Evolutionary conservation across 2,113 vertebrate genomes (phyloP).

Genomic region (Oceanites oceanicus): DNA sequence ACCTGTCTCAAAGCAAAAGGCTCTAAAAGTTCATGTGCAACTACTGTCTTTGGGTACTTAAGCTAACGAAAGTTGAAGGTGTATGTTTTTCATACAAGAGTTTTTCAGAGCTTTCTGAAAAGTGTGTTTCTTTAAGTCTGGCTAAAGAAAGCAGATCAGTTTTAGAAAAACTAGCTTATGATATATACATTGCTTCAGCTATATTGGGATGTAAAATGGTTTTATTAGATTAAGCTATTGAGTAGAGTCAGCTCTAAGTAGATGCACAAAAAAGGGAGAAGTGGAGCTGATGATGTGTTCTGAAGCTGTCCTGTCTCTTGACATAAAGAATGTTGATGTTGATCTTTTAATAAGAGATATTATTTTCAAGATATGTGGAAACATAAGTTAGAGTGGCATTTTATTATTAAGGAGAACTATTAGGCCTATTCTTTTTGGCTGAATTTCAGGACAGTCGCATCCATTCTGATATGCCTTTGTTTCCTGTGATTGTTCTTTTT

Average conservation of each 20-base stretch:
- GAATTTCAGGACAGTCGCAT: not conserved
- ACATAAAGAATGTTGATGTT: not conserved
- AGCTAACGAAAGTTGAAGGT: not conserved
- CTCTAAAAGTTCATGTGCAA: not conserved
- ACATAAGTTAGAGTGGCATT: not conserved
- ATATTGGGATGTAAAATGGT: not conserved
- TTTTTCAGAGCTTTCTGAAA: not conserved
- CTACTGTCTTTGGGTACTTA: not conserved
- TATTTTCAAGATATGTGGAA: not conserved
- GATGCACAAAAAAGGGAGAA: not conserved
- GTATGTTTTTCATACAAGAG: not conserved
- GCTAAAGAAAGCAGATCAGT: not conserved
- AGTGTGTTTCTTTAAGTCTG: not conserved
- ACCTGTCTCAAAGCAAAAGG: not conserved
- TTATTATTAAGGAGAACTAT: not conserved
- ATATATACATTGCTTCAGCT: not conserved
- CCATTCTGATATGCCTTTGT: not conserved
- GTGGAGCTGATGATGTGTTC: not conserved
- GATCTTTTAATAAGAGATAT: not conserved
- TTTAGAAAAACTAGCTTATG: not conserved
- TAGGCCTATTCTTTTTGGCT: not conserved
- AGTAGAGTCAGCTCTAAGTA: not conserved
- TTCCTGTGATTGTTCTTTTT: not conserved
- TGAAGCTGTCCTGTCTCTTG: not conserved
- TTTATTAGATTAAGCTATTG: not conserved